Conservation (phyloP, 2,888 invertebrate species). For the Chironomus tentans region DNA sequence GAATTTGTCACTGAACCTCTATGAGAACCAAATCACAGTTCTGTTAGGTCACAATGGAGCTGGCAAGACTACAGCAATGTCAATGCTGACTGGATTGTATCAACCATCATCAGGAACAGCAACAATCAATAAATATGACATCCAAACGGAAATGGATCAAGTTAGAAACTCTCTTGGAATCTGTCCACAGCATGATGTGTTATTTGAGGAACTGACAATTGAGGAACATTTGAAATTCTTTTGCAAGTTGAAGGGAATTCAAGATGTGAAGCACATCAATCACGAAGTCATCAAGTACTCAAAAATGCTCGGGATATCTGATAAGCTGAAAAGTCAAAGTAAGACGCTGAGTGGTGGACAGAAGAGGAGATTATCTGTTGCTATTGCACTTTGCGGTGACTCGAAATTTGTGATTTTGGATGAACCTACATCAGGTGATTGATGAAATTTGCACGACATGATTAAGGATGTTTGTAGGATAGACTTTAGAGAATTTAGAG, state of each 20-base stretch:
- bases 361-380: constrained; percentile 66
- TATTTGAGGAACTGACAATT: constrained; percentile 75
- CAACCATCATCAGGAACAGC: constrained; percentile 61
- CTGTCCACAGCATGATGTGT: constrained; percentile 78
- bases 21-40: constrained; percentile 81
- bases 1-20: constrained; percentile 67
- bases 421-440: constrained; percentile 72
- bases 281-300: too few species aligned
- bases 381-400: constrained; percentile 64
- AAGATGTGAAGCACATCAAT: too few species aligned
- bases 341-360: constrained; percentile 63
- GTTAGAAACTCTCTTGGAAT: constrained; percentile 66
- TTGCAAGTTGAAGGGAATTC: constrained; percentile 58
- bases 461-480: too few species aligned
- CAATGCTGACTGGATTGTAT: constrained; percentile 77
- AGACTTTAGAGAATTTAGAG: too few species aligned
- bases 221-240: constrained; percentile 76
- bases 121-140: constrained; percentile 59
- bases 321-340: constrained; percentile 53
- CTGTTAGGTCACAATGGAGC: constrained; percentile 49
- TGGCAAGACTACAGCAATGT: constrained; percentile 90
- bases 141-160: constrained; percentile 51
- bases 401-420: constrained; percentile 64
- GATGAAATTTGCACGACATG: too few species aligned
- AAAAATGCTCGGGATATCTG: constrained; percentile 52